A percentile compares a stretch with the other conserved stretches of the same genome.
These are phyloP conservation scores for Amphipoea lucens DNA, from an alignment of 2,888 invertebrate species.

Conservation along the genomic window DNA sequence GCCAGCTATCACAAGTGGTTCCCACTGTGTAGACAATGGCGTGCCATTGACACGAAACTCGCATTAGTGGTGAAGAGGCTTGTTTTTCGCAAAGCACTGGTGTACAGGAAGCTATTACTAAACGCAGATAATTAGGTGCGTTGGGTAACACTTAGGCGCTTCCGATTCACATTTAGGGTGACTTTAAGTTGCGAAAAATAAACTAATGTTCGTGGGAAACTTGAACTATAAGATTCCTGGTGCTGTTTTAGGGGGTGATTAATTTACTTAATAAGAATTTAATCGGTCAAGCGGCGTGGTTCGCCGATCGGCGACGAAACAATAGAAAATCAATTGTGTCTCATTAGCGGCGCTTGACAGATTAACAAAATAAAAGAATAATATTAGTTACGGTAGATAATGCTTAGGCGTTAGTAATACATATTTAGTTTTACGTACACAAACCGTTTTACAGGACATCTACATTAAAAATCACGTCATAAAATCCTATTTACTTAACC, in stretches of 20 bases:
- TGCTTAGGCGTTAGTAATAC: neutral
- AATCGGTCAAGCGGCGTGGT: too few relatives aligned
- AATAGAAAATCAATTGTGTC: too few relatives aligned
- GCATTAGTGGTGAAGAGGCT: conserved; percentile 73
- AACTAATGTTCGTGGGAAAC: neutral
- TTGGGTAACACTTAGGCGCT: conserved; percentile 83
- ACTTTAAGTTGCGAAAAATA: conserved; percentile 43
- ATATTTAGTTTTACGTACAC: neutral
- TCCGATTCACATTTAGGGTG: conserved; percentile 80
- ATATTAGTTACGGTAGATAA: neutral
- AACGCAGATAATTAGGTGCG: conserved; percentile 83
- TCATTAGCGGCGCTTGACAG: too few relatives aligned
- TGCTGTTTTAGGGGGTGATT: neutral
- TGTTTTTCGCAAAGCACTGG: conserved; percentile 61
- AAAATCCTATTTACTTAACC: neutral
- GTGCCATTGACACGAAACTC: conserved; percentile 73
- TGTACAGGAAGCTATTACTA: conserved; percentile 82
- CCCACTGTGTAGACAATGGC: conserved; percentile 62
- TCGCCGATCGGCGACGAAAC: too few relatives aligned
- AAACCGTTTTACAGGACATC: neutral
- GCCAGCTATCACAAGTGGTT: conserved; percentile 56
- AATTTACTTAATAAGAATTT: neutral
- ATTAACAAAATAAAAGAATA: neutral
- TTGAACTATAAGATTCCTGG: neutral
- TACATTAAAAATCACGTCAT: neutral